Percentiles rank a stretch among this genome's conserved stretches.
Conservation (phyloP, 2,113 vertebrate species). For the Sinocyclocheilus anshuiensis region DNA sequence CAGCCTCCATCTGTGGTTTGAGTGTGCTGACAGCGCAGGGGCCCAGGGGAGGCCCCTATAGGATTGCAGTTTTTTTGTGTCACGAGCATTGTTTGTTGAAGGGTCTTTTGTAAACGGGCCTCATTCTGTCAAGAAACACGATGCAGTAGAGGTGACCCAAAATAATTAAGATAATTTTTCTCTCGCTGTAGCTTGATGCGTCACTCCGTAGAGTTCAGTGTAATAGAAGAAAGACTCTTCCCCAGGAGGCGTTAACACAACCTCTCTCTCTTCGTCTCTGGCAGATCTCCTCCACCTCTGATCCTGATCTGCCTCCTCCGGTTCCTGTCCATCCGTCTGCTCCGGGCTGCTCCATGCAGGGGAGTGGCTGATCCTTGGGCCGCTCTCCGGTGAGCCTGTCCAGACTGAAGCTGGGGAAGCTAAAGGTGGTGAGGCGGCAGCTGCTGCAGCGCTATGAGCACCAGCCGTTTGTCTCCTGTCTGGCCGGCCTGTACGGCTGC, state of each 20-base stretch:
- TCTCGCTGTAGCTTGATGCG: background rate
- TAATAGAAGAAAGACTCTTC: background rate
- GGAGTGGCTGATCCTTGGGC: conserved; percentile 71
- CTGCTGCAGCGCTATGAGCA: conserved; percentile 84
- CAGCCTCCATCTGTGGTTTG: no score
- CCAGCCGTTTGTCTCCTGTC: conserved; percentile 83
- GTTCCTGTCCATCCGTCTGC: background rate
- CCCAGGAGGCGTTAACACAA: background rate
- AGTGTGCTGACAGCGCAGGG: no score
- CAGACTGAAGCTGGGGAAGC: conserved; percentile 80
- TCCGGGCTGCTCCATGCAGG: conserved; percentile 66
- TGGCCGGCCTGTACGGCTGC: conserved; percentile 87
- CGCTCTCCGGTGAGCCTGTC: conserved; percentile 64
- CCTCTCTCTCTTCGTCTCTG: background rate
- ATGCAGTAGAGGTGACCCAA: background rate
- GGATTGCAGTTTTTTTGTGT: no score
- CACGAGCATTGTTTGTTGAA: background rate
- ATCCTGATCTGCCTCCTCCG: background rate
- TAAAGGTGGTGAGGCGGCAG: conserved; percentile 81
- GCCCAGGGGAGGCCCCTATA: no score
- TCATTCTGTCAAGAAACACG: background rate
- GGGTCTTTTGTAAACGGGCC: background rate
- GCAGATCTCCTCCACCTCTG: no score
- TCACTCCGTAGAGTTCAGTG: background rate
- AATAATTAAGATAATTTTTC: background rate